Percentiles rank a stretch among this genome's conserved stretches.
phyloP scores from a whole-genome alignment of 2,888 invertebrate species.

The Byasa hedistus region DNA sequence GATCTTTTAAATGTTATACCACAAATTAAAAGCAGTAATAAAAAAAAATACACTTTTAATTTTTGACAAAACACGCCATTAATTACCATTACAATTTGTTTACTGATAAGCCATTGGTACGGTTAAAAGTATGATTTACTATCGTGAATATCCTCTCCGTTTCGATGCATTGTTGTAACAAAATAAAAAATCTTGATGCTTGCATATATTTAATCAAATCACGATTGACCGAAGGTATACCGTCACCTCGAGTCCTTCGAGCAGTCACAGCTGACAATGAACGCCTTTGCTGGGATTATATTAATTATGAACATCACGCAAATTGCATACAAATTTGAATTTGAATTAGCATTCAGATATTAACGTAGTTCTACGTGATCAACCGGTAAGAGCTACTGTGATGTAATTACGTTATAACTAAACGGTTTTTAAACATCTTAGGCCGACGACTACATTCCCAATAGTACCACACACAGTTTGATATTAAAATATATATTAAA shows the following conservation, averaged over 20 bases:
- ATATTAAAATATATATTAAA: not conserved
- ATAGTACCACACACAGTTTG: not conserved
- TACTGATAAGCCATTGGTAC: too few relatives aligned
- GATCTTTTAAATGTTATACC: too few relatives aligned
- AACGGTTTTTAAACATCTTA: not conserved
- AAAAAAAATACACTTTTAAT: too few relatives aligned
- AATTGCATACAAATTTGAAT: conserved; percentile 15
- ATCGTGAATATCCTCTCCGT: too few relatives aligned
- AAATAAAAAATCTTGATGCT: not conserved
- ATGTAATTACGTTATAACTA: conserved; percentile 9
- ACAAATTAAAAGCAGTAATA: too few relatives aligned
- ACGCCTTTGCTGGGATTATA: conserved; percentile 34
- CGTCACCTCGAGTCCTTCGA: conserved; percentile 12
- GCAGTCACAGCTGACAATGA: conserved; percentile 39
- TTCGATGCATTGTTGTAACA: not conserved
- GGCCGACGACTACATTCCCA: not conserved
- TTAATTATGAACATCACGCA: conserved; percentile 29
- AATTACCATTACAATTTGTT: too few relatives aligned
- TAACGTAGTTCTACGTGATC: conserved; percentile 8
- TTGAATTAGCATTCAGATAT: conserved; percentile 20
- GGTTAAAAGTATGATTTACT: too few relatives aligned
- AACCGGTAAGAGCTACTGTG: not conserved
- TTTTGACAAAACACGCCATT: too few relatives aligned
- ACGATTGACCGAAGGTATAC: not conserved
- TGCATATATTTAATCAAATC: not conserved